Evolutionary conservation across 2,888 invertebrate genomes (phyloP).

Genomic region (Tinea trinotella): DNA sequence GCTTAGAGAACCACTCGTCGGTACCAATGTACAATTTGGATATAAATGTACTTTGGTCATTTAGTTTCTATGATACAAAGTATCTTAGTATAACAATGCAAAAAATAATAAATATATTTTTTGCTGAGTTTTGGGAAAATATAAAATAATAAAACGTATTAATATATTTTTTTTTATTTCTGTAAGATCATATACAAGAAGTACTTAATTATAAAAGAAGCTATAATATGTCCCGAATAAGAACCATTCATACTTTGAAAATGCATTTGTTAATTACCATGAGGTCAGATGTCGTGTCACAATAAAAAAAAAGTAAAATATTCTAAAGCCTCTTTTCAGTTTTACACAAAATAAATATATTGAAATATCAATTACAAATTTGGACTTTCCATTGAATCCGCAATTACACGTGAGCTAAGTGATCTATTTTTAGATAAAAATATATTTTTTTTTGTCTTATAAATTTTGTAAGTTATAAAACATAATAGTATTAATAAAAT

Average conservation of each 20-base stretch:
- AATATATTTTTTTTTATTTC: too few species aligned
- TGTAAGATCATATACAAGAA: too few species aligned
- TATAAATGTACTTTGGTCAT: neutral
- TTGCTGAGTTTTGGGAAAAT: too few species aligned
- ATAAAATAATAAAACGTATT: too few species aligned
- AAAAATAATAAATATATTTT: too few species aligned
- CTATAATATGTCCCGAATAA: too few species aligned
- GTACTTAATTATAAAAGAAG: too few species aligned
- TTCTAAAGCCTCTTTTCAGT: neutral
- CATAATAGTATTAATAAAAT: conserved; percentile 34
- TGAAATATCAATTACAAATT: conserved; percentile 26
- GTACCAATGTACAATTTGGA: too few species aligned
- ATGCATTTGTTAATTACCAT: neutral
- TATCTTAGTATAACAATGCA: too few species aligned
- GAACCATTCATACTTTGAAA: too few species aligned
- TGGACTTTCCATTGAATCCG: conserved; percentile 35
- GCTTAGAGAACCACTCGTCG: too few species aligned
- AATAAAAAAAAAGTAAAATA: neutral
- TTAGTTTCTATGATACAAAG: neutral
- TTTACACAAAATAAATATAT: neutral
- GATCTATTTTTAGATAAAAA: conserved; percentile 30
- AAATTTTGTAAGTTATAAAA: conserved; percentile 32
- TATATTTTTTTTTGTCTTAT: conserved; percentile 29
- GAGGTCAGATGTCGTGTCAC: neutral
- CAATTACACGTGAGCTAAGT: conserved; percentile 33